A percentile compares a stretch with the other conserved stretches of the same genome.
These are phyloP conservation scores for Psittacus erithacus DNA, from an alignment of 2,113 vertebrate genomes.

Conservation along the genomic window DNA sequence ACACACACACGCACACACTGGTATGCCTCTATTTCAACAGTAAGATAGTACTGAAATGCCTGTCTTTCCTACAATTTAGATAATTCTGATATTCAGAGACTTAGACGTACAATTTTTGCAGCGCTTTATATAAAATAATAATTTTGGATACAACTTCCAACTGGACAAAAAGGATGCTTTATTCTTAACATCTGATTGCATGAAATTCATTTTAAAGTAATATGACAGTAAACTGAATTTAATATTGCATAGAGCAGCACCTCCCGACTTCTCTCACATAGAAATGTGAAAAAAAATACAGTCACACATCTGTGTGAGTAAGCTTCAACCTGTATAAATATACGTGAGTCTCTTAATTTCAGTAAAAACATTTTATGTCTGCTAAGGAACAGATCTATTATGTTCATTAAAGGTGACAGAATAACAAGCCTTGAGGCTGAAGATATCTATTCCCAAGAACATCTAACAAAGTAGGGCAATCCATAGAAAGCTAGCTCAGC, in stretches of 20 bases:
- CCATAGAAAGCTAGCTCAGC: neutral
- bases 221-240: neutral
- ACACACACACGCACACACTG: neutral
- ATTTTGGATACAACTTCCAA: neutral
- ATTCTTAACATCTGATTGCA: neutral
- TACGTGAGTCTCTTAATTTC: neutral
- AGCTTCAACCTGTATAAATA: neutral
- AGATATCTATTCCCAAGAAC: neutral
- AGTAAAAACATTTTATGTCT: neutral
- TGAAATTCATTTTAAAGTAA: neutral
- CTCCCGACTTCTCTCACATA: neutral
- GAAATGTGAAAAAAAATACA: neutral
- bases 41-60: neutral
- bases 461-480: neutral
- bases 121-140: neutral
- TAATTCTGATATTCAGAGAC: neutral
- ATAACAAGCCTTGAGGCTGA: neutral
- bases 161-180: neutral
- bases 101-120: neutral
- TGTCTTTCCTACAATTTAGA: neutral
- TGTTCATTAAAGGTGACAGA: constrained; percentile 2
- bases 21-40: neutral
- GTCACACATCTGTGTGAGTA: neutral
- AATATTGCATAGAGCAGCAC: neutral
- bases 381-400: neutral